A percentile compares a stretch with the other conserved stretches of the same genome.
These are phyloP conservation scores for Caloenas nicobarica DNA, from an alignment of 2,113 vertebrate species.

Conservation along the genomic window DNA sequence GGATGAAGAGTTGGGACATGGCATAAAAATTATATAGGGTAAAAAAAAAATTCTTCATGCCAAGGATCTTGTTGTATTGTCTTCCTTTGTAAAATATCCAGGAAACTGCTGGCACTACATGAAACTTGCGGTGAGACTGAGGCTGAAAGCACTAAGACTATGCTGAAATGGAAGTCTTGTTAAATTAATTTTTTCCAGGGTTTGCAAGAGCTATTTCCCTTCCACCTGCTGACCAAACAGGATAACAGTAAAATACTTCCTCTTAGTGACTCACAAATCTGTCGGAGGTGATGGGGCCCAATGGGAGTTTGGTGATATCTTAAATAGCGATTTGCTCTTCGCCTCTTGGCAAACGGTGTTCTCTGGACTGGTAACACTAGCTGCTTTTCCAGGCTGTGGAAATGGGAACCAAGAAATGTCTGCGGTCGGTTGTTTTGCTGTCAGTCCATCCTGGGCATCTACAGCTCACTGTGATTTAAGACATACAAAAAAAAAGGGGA, in stretches of 20 bases:
- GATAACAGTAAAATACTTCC: constrained; percentile 71
- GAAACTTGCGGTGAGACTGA: not conserved
- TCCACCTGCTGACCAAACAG: constrained; percentile 71
- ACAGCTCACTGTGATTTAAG: not conserved
- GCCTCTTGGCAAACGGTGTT: not conserved
- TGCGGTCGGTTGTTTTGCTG: not conserved
- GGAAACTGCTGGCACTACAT: not conserved
- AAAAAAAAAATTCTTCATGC: not conserved
- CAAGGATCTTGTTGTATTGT: not conserved
- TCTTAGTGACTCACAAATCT: constrained; percentile 58
- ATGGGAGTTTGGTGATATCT: constrained; percentile 29
- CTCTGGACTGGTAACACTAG: not conserved
- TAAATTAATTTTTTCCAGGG: constrained; percentile 19
- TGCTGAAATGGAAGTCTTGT: not conserved
- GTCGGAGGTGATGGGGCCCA: constrained; percentile 49
- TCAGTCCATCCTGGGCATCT: not conserved
- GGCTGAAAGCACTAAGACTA: not conserved
- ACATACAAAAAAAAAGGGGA: not conserved
- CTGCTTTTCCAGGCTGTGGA: not conserved
- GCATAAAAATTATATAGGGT: not conserved
- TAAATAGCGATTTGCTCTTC: constrained; percentile 28
- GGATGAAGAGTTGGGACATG: not conserved
- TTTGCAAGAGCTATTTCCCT: constrained; percentile 60
- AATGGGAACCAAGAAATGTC: not conserved
- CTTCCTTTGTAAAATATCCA: not conserved